These are phyloP conservation scores for Blennius ocellaris DNA, from an alignment of 2,113 vertebrate genomes.

Conservation along the genomic window DNA sequence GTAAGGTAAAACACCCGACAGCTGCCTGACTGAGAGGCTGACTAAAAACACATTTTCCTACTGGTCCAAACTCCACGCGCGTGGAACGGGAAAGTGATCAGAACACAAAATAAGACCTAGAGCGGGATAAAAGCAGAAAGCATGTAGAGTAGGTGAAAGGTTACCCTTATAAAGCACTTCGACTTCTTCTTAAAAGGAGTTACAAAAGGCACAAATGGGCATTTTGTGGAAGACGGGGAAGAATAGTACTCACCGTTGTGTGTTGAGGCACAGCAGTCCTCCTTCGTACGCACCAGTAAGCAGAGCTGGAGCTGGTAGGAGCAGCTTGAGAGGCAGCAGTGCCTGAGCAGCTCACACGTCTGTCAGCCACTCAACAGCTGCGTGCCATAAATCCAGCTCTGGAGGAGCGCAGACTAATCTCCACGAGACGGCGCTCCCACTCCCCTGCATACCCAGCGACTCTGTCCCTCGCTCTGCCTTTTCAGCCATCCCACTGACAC, in stretches of 20 bases:
- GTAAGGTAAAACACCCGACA: constrained; percentile 52
- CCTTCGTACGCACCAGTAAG: constrained; percentile 39
- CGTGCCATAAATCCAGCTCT: constrained; percentile 82
- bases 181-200: constrained; percentile 4
- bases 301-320: constrained; percentile 55
- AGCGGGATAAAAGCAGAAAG: not conserved
- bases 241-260: constrained; percentile 73
- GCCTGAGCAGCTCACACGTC: constrained; percentile 70
- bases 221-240: constrained; percentile 10
- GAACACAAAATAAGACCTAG: constrained; percentile 1
- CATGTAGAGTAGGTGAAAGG: constrained; percentile 50
- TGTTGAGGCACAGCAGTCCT: constrained; percentile 53
- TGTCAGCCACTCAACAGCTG: constrained; percentile 87
- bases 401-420: constrained; percentile 61
- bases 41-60: constrained; percentile 33
- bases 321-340: constrained; percentile 61
- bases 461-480: constrained; percentile 17
- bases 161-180: constrained; percentile 13
- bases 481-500: constrained; percentile 39
- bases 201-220: not conserved
- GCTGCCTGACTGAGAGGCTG: constrained; percentile 31
- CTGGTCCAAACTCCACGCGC: constrained; percentile 25
- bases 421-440: constrained; percentile 72
- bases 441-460: constrained; percentile 29
- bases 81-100: constrained; percentile 13